Base-by-base conservation (phyloP, 2,888 invertebrate genomes). In the Lasioglossum vierecki region DNA sequence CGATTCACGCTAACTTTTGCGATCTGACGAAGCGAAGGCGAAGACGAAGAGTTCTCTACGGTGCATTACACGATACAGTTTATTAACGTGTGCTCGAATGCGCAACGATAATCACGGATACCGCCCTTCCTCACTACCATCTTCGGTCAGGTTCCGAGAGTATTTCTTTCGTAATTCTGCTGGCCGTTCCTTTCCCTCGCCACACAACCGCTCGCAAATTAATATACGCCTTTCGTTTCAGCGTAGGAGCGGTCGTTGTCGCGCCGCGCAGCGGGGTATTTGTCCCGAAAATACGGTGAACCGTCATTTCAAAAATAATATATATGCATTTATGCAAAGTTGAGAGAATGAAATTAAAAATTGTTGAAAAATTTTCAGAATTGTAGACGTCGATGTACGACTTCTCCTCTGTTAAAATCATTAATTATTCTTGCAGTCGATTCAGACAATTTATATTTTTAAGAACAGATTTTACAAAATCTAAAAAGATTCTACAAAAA, bases 81-180 rank as follows among this genome's bases (percentile, higher is more conserved):
- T 41, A 63, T 73, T 76, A 76, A 76, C 70, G 76, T 35, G 30
- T 82, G 57, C 63, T 39, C 60, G 73, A 82, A 72, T 77, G 70
- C 74, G 57, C 70, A 80, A 84, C 63, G 76, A 73, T 80, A 81
- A 79, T 44, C 74, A 79, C 66, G 77, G 79, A 75, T 89, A 88
- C 77, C 72, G 80, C 81, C 86, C 86, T 90, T 90, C 79, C 85
- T 88, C 81, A n/a, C 88, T 91, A 87, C 88, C 89, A 90, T 91
- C 91, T 91, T 91, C 90, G 90, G 89, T 88, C 82, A 85, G 87
- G 70, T 79, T 85, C 88, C 74, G 71, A 84, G 82, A 83, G 73
- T 49, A 79, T 89, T 88, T 84, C 90, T 91, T 90, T 91, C 87
- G 89, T 84, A 91, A 91, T 84, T 66, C 63, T n/a, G 76, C 66